Base-by-base conservation (phyloP, 2,888 invertebrate genomes). In the Spisula subtruncata region DNA sequence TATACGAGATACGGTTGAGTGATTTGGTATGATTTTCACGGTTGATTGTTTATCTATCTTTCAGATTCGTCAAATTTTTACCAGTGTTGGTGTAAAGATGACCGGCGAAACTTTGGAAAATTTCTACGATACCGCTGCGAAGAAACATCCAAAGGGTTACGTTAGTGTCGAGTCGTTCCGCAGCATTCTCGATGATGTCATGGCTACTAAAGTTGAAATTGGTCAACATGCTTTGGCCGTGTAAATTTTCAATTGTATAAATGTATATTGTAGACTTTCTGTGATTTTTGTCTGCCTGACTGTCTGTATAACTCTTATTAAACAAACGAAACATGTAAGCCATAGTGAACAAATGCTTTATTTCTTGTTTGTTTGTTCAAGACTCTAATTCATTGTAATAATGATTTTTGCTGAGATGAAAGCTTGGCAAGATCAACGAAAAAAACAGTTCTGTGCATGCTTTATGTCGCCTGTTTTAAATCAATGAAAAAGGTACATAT, bases 131-230 rank as follows among this genome's bases (percentile, higher is more conserved):
- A 86, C 92, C 48, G 96, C 96, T 4, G 94, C 95, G 6, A 85
- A 89, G 25, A 92, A 93, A n/a, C 96, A 96, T 86, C 96, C 96
- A 0, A 95, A 95, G 80, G 96, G 96, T 18, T 93, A 95, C 60
- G 97, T 97, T 56, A 96, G 96, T 87, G 95, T 97, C 14, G 97
- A 96, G 87, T 94, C 96, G 6, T 96, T 97, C 95, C 92, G 96
- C 32, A 94, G 94, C 51, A 92, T 96, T 5, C 93, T 97, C 29
- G 96, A 96, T 89, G 95, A 95, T 35, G 82, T 94, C 25, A 95
- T 95, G 85, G 95, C 94, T 2, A 75, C 89, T 12, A 91, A 93
- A 54, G 90, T 95, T 0, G 80, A 89, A 51, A 91, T 88, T 4
- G 88, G 90, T 20, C 86, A 93, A 51, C 95, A 95, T 75, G 93